These are phyloP conservation scores for Thunnus albacares DNA, from an alignment of 2,797 vertebrate species.

Conservation along the genomic window DNA sequence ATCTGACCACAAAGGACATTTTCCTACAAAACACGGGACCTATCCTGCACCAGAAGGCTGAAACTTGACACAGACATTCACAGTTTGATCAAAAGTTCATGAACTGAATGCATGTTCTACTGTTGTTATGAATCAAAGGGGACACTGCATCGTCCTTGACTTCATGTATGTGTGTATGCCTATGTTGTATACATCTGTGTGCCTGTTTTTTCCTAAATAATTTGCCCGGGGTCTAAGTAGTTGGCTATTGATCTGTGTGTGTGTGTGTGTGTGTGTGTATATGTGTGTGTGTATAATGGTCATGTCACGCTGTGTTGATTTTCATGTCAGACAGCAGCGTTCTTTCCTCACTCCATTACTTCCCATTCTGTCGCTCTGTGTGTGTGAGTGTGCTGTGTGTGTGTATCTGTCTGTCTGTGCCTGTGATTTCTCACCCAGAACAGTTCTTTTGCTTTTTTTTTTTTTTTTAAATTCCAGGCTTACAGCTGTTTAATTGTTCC, in stretches of 20 bases:
- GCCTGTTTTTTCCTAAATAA: constrained; percentile 44
- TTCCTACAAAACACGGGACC: not conserved
- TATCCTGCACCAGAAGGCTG: not conserved
- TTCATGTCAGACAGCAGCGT: constrained; percentile 80
- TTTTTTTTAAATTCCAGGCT: constrained; percentile 27
- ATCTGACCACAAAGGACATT: not conserved
- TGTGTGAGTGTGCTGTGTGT: constrained; percentile 27
- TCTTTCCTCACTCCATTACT: constrained; percentile 81
- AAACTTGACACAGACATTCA: not conserved
- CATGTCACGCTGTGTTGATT: constrained; percentile 78
- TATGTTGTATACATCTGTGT: not conserved
- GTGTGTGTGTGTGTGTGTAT: constrained; percentile 28
- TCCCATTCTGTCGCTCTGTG: constrained; percentile 68
- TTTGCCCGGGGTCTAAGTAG: constrained; percentile 51
- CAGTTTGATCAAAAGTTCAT: not conserved
- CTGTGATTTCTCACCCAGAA: constrained; percentile 62
- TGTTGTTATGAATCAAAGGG: constrained; percentile 18
- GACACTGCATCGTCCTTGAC: constrained; percentile 16
- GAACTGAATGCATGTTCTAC: not conserved
- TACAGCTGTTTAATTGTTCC: constrained; percentile 75
- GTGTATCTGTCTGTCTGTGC: constrained; percentile 41
- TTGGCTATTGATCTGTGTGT: constrained; percentile 70
- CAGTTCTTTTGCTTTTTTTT: constrained; percentile 38
- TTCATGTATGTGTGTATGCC: constrained; percentile 8
- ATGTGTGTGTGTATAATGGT: constrained; percentile 66